Base-by-base conservation (phyloP, 2,888 invertebrate species). In the Conus canariensis region DNA sequence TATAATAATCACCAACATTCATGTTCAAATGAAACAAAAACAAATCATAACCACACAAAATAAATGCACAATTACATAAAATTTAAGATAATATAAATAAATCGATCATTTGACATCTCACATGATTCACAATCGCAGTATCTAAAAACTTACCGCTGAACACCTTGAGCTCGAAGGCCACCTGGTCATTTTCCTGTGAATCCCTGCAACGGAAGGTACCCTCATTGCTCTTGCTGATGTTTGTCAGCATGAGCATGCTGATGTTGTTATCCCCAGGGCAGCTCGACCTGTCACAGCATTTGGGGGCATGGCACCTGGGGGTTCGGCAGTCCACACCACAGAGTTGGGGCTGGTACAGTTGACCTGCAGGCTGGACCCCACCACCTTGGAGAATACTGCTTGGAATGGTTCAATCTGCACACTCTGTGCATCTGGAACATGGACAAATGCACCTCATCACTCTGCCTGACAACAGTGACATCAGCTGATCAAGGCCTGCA, bases 371-470 rank as follows among this genome's bases (percentile, higher is more conserved):
- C 19, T 59, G 30, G 64, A 70, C 22, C 87, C 87, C 56, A 60
- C 87, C 45, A 64, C 87, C 8, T 19, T 4, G 56, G 22, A 6
- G 58, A 83, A 83, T 58, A 58, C 82, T 5, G 82, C 16, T 22
- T 58, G 56, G 82, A 83, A 83, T 22, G 82, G 82, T 10, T 83
- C 56, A 22, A 83, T 56, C 56, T 58, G 82, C 56, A 83, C 82
- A 58, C 22, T 58, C 58, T 58, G 56, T 83, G 82, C n/a, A 19
- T 22, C 56, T 83, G 82, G 58, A 83, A 83, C 82, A 83, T 2
- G 25, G 74, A 74, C 74, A 74, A n/a, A n/a, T 70, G 16, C 7
- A 16, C 64, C 64, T 64, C 64, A 16, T 64, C 64, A 64, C 45
- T 45, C 45, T 45, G 45, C 45, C 45, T 45, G 45, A 45, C 45